phyloP scores from a whole-genome alignment of 2,797 vertebrate species.

The Chanos chanos region DNA sequence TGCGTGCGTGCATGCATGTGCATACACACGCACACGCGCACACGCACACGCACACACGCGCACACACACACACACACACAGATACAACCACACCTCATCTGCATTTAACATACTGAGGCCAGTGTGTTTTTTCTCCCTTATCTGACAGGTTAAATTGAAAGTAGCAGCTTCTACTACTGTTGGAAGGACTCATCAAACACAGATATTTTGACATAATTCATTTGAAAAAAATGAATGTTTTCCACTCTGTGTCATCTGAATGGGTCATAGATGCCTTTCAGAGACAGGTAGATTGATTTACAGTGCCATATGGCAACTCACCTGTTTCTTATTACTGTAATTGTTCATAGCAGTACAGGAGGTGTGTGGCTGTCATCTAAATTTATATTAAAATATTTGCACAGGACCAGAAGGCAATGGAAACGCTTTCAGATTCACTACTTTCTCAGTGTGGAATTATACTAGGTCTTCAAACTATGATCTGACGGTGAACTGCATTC shows the following conservation, averaged over 20 bases:
- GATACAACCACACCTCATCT: too few species aligned
- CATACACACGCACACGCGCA: too few species aligned
- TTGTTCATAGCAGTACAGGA: constrained; percentile 56
- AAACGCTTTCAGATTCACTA: constrained; percentile 45
- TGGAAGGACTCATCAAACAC: constrained; percentile 19
- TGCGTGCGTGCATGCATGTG: too few species aligned
- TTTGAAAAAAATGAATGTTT: constrained; percentile 9
- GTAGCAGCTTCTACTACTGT: constrained; percentile 3
- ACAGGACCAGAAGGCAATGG: constrained; percentile 60
- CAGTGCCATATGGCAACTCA: constrained; percentile 36
- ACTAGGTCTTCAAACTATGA: too few species aligned
- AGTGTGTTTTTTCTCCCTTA: constrained; percentile 22
- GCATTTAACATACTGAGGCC: too few species aligned
- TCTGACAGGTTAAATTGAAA: constrained; percentile 32
- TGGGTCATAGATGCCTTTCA: constrained; percentile 17
- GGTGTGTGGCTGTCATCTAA: constrained; percentile 61
- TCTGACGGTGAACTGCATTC: too few species aligned
- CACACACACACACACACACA: too few species aligned
- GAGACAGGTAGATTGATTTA: constrained; percentile 26
- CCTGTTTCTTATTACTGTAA: constrained; percentile 69
- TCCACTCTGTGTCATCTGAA: constrained; percentile 6
- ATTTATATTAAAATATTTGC: constrained; percentile 54
- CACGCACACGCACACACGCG: too few species aligned
- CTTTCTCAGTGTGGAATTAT: too few species aligned
- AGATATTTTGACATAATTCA: constrained; percentile 16